A percentile compares a stretch with the other conserved stretches of the same genome.
Evolutionary conservation across 2,888 invertebrate species (phyloP).

Genomic region (Agonopterix alstromeriana): DNA sequence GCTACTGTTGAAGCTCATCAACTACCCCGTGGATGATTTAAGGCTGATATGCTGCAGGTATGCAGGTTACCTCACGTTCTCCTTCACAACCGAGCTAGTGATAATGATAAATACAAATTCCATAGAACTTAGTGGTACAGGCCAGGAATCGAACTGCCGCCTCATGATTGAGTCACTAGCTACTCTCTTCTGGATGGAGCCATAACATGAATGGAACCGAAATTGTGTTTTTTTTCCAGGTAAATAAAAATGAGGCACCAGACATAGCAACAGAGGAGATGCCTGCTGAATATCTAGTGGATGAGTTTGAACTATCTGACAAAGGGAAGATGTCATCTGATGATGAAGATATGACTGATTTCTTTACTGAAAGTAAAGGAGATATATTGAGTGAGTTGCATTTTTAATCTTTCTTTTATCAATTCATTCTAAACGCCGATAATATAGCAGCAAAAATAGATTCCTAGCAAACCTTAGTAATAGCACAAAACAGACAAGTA

Average conservation of each 20-base stretch:
- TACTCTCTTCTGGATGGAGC: too few species aligned
- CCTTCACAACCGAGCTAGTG: too few species aligned
- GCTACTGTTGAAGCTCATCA: slow-evolving; percentile 27
- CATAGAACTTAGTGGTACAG: too few species aligned
- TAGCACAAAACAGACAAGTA: too few species aligned
- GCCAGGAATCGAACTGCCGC: too few species aligned
- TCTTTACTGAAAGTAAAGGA: slow-evolving; percentile 1
- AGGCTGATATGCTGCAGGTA: slow-evolving; percentile 13
- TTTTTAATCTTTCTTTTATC: too few species aligned
- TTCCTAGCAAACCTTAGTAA: too few species aligned
- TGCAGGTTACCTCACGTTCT: too few species aligned
- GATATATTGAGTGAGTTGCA: neutral
- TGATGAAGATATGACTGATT: neutral
- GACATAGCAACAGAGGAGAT: slow-evolving; percentile 10
- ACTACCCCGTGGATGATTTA: slow-evolving; percentile 29
- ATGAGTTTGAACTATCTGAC: slow-evolving; percentile 1
- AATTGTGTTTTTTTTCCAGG: slow-evolving; percentile 6
- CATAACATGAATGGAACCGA: neutral
- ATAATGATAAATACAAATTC: too few species aligned
- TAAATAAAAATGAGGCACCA: slow-evolving; percentile 16
- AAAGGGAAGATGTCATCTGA: slow-evolving; percentile 1
- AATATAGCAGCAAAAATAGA: too few species aligned
- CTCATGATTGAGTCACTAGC: too few species aligned
- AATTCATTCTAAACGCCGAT: too few species aligned
- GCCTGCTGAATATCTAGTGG: slow-evolving; percentile 8